Percentiles rank a stretch among this genome's conserved stretches.
These are phyloP conservation scores for zebrafish (Danio rerio) DNA, from an alignment of 2,113 vertebrate species.

Conservation along the genomic window DNA sequence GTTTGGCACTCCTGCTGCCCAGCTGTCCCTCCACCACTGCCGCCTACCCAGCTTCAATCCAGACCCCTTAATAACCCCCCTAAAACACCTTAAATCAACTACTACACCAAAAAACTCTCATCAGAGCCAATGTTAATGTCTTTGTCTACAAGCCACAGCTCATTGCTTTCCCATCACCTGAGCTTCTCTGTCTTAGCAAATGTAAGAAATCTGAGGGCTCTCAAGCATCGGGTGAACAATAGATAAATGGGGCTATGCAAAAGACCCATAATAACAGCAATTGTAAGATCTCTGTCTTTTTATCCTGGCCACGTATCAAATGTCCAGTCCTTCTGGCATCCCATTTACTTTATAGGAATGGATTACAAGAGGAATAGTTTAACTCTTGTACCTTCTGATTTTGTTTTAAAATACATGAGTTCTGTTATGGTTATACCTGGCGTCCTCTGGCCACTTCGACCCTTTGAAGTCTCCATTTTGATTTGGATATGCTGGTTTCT, in stretches of 20 bases:
- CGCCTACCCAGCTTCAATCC: conserved; percentile 48
- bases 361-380: conserved; percentile 36
- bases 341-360: conserved; percentile 49
- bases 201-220: conserved; percentile 51
- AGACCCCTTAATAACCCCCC: conserved; percentile 20
- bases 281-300: conserved; percentile 56
- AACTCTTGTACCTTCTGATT: not conserved
- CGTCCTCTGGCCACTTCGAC: too few species aligned
- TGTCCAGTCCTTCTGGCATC: conserved; percentile 57
- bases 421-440: too few species aligned
- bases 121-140: not conserved
- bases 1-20: conserved; percentile 75
- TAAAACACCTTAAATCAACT: conserved; percentile 9
- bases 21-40: conserved; percentile 78
- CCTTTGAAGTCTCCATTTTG: too few species aligned
- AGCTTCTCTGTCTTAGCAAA: conserved; percentile 69
- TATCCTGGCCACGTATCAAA: conserved; percentile 47
- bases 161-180: not conserved
- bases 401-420: too few species aligned
- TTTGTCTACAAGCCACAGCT: not conserved
- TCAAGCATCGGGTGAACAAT: conserved; percentile 45
- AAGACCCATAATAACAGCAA: conserved; percentile 6
- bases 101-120: conserved; percentile 7
- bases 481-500: too few species aligned
- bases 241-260: conserved; percentile 22